Conservation (phyloP, 2,797 vertebrate species). For the Fistularia tabacaria region DNA sequence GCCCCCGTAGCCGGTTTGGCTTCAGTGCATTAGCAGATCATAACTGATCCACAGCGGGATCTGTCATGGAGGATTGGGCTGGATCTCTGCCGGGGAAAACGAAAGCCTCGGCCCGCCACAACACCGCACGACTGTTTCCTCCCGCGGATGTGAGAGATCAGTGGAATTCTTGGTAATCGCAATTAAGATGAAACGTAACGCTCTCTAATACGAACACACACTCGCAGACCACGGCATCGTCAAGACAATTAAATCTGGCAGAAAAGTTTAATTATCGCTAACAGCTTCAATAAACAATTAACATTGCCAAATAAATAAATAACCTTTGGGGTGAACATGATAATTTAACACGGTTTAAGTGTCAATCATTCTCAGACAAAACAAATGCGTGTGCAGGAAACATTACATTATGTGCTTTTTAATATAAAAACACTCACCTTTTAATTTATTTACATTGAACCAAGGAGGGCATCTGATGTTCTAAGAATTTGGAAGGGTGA, state of each 20-base stretch:
- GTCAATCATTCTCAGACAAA: no score
- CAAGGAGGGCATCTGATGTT: no score
- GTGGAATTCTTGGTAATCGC: slow-evolving; percentile 40
- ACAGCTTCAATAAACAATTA: slow-evolving; percentile 66
- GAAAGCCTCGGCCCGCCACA: slow-evolving; percentile 21
- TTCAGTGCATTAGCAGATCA: slow-evolving; percentile 30
- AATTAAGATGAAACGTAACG: slow-evolving; percentile 52
- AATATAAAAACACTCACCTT: no score
- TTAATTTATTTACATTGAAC: no score
- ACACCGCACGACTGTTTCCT: slow-evolving; percentile 25
- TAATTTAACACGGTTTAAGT: no score
- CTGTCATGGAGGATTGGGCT: slow-evolving; percentile 26
- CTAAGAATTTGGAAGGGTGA: no score
- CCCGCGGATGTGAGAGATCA: slow-evolving; percentile 9
- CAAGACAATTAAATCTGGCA: slow-evolving; percentile 47
- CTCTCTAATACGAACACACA: slow-evolving; percentile 36
- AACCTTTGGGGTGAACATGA: neutral
- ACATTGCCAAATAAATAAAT: slow-evolving; percentile 56
- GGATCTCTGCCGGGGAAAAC: slow-evolving; percentile 36
- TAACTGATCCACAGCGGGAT: slow-evolving; percentile 40
- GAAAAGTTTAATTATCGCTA: slow-evolving; percentile 54
- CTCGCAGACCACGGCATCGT: slow-evolving; percentile 36
- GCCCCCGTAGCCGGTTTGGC: slow-evolving; percentile 30
- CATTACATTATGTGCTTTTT: no score
- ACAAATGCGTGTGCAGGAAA: no score